Base-by-base conservation (phyloP, 2,888 invertebrate species). In the Brenthis ino region DNA sequence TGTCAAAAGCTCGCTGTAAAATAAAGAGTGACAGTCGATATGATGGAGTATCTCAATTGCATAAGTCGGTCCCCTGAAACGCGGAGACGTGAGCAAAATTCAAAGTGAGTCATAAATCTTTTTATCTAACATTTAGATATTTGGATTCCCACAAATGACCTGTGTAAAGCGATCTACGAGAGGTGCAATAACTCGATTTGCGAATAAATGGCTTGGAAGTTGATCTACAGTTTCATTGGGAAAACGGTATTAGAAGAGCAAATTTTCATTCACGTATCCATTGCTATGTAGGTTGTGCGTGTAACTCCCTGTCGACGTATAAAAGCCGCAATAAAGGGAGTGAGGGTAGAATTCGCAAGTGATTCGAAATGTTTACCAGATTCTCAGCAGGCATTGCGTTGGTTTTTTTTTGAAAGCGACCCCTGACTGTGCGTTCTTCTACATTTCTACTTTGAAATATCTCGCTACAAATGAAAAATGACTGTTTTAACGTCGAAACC, bases 111-210 rank as follows among this genome's bases (percentile, higher is more conserved):
- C 72, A 78, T 79, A 79, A 79, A 78, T 79, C 79, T 77, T 75
- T 71, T 76, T 76, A 77, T 78, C 78, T 76, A 74, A 77, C 79
- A 75, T 78, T 77, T 76, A 77, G 77, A 79, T 77, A 80, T 77
- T 79, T 78, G 88, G 88, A 89, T 89, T 88, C 85, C 79, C 85
- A 83, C 87, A 88, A 90, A 89, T 88, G 87, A 89, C 85, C 85
- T 86, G 82, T 86, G 88, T 86, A 88, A 86, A 88, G 84, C 85
- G 88, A 87, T 87, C 85, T 81, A 83, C 83, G 85, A 77, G 86
- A 87, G 86, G 88, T 89, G 91, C 91, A 89, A 90, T 91, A 91
- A 91, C 89, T 87, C 85, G 90, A 91, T 91, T 91, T 88, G 85
- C 82, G 88, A 89, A 87, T 88, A 89, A 92, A 90, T 90, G 90